Percentiles rank a stretch among this genome's conserved stretches.
phyloP scores from a whole-genome alignment of 2,888 invertebrate genomes.

The Ypsolopha sequella region DNA sequence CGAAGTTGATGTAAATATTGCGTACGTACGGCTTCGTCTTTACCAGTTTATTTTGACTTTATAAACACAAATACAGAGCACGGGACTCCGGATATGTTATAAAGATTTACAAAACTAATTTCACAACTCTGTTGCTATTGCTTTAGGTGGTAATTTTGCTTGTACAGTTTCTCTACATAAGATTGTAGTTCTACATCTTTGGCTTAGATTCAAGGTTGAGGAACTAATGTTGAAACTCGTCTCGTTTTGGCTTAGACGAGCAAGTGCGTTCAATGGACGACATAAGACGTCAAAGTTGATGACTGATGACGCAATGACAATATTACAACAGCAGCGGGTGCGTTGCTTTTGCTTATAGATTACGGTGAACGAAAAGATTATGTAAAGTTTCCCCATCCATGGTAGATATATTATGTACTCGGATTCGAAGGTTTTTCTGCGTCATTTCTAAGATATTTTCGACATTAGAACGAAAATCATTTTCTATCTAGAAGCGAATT shows the following conservation, averaged over 20 bases:
- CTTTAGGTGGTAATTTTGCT: too few species aligned
- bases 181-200: constrained; percentile 15
- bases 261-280: constrained; percentile 38
- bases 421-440: too few species aligned
- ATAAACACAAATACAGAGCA: constrained; percentile 26
- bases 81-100: constrained; percentile 24
- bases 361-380: too few species aligned
- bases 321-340: neutral
- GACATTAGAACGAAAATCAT: neutral
- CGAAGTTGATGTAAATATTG: neutral
- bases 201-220: constrained; percentile 66
- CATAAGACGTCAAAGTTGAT: constrained; percentile 32
- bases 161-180: too few species aligned
- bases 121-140: too few species aligned
- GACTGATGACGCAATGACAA: constrained; percentile 21
- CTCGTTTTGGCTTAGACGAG: constrained; percentile 56
- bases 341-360: too few species aligned
- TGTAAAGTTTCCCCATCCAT: neutral
- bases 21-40: constrained; percentile 14
- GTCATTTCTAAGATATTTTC: too few species aligned
- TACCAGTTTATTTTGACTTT: constrained; percentile 35
- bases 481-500: neutral
- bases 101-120: too few species aligned
- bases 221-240: constrained; percentile 42
- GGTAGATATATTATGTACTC: neutral